These are phyloP conservation scores for Alectura lathami DNA, from an alignment of 2,113 vertebrate species.

Conservation along the genomic window DNA sequence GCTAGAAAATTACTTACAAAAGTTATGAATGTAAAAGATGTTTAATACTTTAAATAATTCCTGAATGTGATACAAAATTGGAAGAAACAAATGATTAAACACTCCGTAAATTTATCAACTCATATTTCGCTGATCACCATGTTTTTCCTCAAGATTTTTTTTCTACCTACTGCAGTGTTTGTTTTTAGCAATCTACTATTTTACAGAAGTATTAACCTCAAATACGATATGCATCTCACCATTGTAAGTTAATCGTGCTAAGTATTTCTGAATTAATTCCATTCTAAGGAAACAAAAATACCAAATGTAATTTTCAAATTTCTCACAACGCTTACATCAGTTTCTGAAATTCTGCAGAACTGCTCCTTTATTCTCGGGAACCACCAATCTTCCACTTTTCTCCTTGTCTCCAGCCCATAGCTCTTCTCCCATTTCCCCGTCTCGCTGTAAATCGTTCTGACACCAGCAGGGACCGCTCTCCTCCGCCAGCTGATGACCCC, in stretches of 20 bases:
- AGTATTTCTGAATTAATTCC: background rate
- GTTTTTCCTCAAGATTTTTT: background rate
- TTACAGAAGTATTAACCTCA: background rate
- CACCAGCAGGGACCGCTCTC: background rate
- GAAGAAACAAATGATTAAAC: background rate
- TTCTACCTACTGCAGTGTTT: background rate
- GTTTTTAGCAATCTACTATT: background rate
- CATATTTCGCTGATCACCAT: background rate
- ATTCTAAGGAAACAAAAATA: background rate
- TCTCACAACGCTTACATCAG: slow-evolving; percentile 77
- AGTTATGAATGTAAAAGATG: fast-evolving
- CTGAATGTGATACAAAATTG: background rate
- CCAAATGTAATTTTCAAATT: background rate
- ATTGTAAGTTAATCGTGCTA: background rate
- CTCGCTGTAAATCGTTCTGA: slow-evolving; percentile 85
- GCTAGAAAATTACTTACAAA: background rate
- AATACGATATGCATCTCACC: background rate
- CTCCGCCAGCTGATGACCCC: slow-evolving; percentile 19
- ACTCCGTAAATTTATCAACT: background rate
- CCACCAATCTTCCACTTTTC: slow-evolving; percentile 90
- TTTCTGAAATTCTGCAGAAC: slow-evolving; percentile 68
- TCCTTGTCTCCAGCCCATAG: slow-evolving; percentile 85
- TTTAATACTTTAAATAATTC: background rate
- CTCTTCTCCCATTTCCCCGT: slow-evolving; percentile 88
- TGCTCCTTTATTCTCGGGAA: slow-evolving; percentile 83